Percentiles rank a stretch among this genome's conserved stretches.
phyloP scores from a whole-genome alignment of 2,888 invertebrate genomes.

The Hypomecis atomaria region DNA sequence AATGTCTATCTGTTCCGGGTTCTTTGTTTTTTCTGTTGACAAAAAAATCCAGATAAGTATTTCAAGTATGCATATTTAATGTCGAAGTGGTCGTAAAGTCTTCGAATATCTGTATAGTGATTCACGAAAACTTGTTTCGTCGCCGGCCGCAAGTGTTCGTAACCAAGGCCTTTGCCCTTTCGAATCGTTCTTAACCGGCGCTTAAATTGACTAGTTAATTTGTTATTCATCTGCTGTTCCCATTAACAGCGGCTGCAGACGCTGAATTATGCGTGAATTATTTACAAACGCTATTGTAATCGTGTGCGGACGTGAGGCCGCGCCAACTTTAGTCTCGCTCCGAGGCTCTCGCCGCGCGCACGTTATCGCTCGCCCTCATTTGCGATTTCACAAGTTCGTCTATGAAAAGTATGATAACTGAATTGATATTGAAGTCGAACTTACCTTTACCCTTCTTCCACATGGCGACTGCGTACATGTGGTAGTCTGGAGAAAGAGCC shows the following conservation, averaged over 20 bases:
- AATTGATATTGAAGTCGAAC: constrained; percentile 46
- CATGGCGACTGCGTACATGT: constrained; percentile 88
- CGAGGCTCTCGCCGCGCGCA: constrained; percentile 52
- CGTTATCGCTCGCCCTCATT: constrained; percentile 55
- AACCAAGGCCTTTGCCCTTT: constrained; percentile 54
- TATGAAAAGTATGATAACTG: constrained; percentile 17
- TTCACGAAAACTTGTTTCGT: constrained; percentile 39
- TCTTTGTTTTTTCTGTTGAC: constrained; percentile 88
- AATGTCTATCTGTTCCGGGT: constrained; percentile 88
- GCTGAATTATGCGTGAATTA: constrained; percentile 61
- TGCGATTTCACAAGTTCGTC: constrained; percentile 37
- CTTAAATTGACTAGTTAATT: constrained; percentile 49
- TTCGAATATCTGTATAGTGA: constrained; percentile 34
- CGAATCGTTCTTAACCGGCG: constrained; percentile 44
- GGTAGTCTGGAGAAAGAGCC: constrained; percentile 78
- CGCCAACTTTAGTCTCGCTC: constrained; percentile 64
- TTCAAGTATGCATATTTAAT: background rate
- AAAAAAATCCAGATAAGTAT: constrained; percentile 42
- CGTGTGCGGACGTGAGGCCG: constrained; percentile 58
- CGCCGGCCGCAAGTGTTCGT: constrained; percentile 34
- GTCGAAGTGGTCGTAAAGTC: constrained; percentile 28
- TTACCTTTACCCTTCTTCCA: constrained; percentile 90
- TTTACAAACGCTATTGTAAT: constrained; percentile 72
- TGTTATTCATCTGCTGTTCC: constrained; percentile 54
- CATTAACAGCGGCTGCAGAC: constrained; percentile 49